These are phyloP conservation scores for Arctopsyche grandis DNA, from an alignment of 1,140 invertebrate genomes.

Conservation along the genomic window DNA sequence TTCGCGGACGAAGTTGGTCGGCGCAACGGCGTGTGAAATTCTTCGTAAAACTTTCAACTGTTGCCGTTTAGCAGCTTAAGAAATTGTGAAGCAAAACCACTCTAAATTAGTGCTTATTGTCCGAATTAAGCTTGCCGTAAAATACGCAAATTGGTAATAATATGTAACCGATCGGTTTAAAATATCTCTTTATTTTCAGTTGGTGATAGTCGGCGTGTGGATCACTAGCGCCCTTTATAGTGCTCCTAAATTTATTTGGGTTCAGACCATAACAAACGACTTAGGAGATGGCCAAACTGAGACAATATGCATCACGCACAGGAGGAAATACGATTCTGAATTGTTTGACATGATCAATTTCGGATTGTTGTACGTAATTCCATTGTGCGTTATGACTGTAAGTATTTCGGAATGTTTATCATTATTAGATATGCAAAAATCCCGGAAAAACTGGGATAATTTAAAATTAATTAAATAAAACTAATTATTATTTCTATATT, in stretches of 20 bases:
- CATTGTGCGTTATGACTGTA: slow-evolving; percentile 78
- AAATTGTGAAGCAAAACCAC: no score
- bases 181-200: slow-evolving; percentile 60
- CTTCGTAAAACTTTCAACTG: no score
- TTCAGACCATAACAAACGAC: slow-evolving; percentile 73
- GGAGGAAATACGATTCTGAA: slow-evolving; percentile 79
- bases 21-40: no score
- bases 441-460: no score
- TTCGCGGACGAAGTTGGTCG: no score
- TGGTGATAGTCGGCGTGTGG: slow-evolving; percentile 80
- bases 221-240: slow-evolving; percentile 79
- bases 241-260: slow-evolving; percentile 79
- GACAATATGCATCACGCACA: slow-evolving; percentile 77
- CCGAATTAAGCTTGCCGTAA: no score
- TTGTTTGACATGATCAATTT: slow-evolving; percentile 81
- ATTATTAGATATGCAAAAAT: no score
- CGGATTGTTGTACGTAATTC: slow-evolving; percentile 77
- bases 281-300: slow-evolving; percentile 70
- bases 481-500: no score
- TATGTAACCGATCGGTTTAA: background rate
- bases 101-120: no score
- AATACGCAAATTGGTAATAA: no score
- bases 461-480: no score
- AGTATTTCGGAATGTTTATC: slow-evolving; percentile 55
- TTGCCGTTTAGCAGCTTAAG: no score